Evolutionary conservation across 2,113 vertebrate species (phyloP), one percentile per base, ranked within the genome.

Genomic region (Sphaerodactylus townsendi): DNA sequence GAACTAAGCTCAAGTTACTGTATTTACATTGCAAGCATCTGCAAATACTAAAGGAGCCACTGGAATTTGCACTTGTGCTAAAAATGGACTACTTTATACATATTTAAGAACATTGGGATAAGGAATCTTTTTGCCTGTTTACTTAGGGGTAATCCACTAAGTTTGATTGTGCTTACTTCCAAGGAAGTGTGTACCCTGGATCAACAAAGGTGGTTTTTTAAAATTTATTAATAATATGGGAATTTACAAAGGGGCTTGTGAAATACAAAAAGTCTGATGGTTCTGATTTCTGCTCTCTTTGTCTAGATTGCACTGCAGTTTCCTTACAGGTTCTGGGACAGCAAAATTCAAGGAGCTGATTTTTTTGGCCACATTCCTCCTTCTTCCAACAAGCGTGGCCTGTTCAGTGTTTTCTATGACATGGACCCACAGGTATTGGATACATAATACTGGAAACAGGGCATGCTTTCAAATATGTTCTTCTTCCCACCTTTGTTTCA

Each of bases 371-470:
- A 99, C 3, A 95, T 99, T 80, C 97, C 99, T 15, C 97, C 98
- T 50, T 91, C 90, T 88, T 96, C 97, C 65, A 97, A 97, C 91
- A 97, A 97, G 68, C 96, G 97, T 86, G 99, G 99, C 28, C 96
- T 99, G 86, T 99, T 99, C 62, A 97, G 97, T 48, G 97, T 99
- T 71, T 99, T 99, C 95, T 99, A 99, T 23, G 99, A 99, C 93
- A 97, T 99, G 97, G 97, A 98, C 85, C 98, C 98, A 69, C 96
- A 99, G 97, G 99, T 99, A 95, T 82, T 23, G 6, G 17, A 69
- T 37, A 69, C 21, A 69, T 21, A 37, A 33, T 68, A 35, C 4
- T 39, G 17, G 1, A 44, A 56, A 53, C 59, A 59, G 25, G 4
- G 15, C 33, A 14, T 25, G 39, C 39, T 82, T 62, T 44, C 35